Conservation (phyloP, 2,888 invertebrate genomes). For the Cantharis lateralis region DNA sequence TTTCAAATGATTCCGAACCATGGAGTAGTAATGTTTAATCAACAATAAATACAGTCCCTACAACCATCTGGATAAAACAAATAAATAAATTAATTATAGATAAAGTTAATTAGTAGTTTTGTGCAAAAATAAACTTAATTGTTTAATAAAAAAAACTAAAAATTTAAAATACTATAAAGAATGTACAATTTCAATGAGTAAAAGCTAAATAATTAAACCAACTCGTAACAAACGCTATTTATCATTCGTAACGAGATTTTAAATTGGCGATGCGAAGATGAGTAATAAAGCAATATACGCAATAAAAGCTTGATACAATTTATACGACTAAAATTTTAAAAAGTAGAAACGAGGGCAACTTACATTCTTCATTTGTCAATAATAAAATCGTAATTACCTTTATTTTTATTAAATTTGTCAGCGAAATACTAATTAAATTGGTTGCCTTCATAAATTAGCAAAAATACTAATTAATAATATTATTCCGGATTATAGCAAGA, state of each 20-base stretch:
- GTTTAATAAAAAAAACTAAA: neutral
- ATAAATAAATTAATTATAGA: too few relatives aligned
- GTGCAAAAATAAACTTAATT: neutral
- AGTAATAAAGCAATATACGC: constrained; percentile 6
- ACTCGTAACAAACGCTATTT: constrained; percentile 10
- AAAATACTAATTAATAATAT: too few relatives aligned
- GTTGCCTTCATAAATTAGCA: too few relatives aligned
- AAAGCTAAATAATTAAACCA: neutral
- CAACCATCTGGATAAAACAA: too few relatives aligned
- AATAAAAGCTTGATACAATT: constrained; percentile 7
- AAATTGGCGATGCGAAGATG: constrained; percentile 13
- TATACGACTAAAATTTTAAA: neutral
- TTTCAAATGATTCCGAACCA: too few relatives aligned
- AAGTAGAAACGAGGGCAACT: neutral
- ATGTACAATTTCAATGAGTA: neutral
- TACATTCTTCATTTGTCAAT: neutral
- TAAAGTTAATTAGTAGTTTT: neutral
- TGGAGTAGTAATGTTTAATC: too few relatives aligned
- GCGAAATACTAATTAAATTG: too few relatives aligned
- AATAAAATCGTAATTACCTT: neutral
- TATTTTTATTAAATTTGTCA: neutral
- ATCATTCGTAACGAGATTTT: constrained; percentile 10
- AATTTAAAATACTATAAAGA: neutral
- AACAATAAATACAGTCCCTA: too few relatives aligned
- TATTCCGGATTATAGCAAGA: too few relatives aligned